A percentile compares a stretch with the other conserved stretches of the same genome.
phyloP scores from a whole-genome alignment of 2,113 vertebrate genomes.

The Sceloporus undulatus region DNA sequence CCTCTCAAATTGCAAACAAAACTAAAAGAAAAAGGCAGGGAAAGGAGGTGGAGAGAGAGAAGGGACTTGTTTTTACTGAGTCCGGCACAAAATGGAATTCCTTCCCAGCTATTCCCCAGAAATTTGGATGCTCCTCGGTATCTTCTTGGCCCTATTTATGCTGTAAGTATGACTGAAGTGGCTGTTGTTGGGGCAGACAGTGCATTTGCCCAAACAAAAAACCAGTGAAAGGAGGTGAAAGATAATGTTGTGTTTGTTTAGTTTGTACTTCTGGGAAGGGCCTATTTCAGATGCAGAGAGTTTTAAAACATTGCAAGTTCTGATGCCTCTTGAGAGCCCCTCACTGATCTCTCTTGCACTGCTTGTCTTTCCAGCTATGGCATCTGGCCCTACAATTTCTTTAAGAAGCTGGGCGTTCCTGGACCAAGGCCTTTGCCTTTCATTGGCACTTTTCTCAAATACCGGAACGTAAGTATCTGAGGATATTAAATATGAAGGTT shows the following conservation, averaged over 20 bases:
- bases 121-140: conserved; percentile 73
- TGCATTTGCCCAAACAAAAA: too few species aligned
- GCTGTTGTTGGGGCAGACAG: rapidly evolving
- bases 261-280: too few species aligned
- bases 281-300: too few species aligned
- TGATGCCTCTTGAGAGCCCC: neutral
- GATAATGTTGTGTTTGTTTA: too few species aligned
- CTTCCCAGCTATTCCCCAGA: conserved; percentile 58
- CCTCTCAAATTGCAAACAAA: too few species aligned
- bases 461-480: conserved; percentile 66
- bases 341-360: neutral
- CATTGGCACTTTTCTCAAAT: conserved; percentile 75
- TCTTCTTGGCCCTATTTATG: conserved; percentile 62
- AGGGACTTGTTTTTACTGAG: rapidly evolving
- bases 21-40: too few species aligned
- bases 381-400: conserved; percentile 76
- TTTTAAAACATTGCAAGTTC: neutral
- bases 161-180: conserved; percentile 65
- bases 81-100: neutral
- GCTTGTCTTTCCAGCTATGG: conserved; percentile 78
- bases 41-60: too few species aligned
- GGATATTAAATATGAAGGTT: too few species aligned
- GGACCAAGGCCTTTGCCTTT: conserved; percentile 84
- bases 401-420: conserved; percentile 83
- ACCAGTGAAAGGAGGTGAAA: neutral